These are phyloP conservation scores for Antennarius striatus DNA, from an alignment of 2,113 vertebrate genomes.

Conservation along the genomic window DNA sequence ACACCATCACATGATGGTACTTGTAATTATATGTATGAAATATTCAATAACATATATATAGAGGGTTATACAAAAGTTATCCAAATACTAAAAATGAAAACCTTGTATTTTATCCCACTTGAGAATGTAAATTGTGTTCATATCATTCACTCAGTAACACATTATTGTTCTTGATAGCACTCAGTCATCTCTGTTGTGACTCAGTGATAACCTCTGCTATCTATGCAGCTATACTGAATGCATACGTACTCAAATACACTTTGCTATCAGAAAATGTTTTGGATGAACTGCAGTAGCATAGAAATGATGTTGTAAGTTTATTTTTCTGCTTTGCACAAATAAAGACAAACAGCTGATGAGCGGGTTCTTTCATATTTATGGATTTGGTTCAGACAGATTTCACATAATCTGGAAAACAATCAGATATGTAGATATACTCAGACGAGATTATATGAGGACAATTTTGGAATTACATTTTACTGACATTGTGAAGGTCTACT, in stretches of 20 bases:
- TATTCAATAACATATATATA: neutral
- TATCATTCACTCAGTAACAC: neutral
- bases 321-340: conserved; percentile 59
- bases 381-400: too few species aligned
- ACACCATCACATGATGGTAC: conserved; percentile 4
- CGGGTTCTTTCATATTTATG: neutral
- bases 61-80: neutral
- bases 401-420: too few species aligned
- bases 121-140: conserved; percentile 9
- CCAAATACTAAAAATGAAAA: conserved; percentile 20
- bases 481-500: too few species aligned
- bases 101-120: conserved; percentile 4
- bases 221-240: conserved; percentile 44
- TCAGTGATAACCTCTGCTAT: conserved; percentile 16
- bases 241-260: conserved; percentile 4
- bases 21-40: neutral
- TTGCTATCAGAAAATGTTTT: neutral
- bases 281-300: conserved; percentile 11
- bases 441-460: too few species aligned
- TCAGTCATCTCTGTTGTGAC: neutral
- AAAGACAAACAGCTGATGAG: conserved; percentile 7
- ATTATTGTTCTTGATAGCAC: conserved; percentile 7
- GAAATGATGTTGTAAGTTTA: conserved; percentile 46
- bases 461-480: too few species aligned
- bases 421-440: too few species aligned